Evolutionary conservation across 2,797 vertebrate species (phyloP), one percentile per base, ranked within the genome.

Genomic region (Nannoperca obscura): DNA sequence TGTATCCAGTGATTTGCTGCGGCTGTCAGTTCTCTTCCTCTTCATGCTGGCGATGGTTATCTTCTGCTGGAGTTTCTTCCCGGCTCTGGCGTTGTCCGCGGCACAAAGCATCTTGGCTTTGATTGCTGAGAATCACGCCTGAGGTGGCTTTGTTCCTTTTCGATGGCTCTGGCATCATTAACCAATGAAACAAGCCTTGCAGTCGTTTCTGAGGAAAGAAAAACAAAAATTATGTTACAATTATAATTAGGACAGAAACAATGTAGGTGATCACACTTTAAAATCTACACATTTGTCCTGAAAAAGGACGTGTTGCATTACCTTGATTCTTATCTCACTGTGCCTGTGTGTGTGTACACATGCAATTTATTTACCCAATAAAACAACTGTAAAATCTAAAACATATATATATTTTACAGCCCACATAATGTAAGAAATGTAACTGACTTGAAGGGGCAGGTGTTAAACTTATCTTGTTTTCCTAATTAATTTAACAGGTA

Each of bases 181-280:
- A 49, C 2, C 20, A 10, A 32, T 6, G 11, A 30, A 47, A 49
- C 10, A 8, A 1, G 12, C 19, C n/a, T 36, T 5, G 3, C 4
- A 5, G n/a, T 82, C 84, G 91, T 81, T 44, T 66, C 88, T 91
- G 57, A 64, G 27, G 34, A 63, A 47, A 74, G 24, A 27, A 27
- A 27, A 27, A 1, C 24, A 27, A 27, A 1, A 27, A 27, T 27
- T 27, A 27, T 27, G 24, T 27, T 27, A 27, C 2, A 27, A 27
- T 27, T 55, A 57, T 13, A 0, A 64, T 34, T 15, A 32, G 7
- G 4, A 71, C 15, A 20, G 3, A 11, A 17, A 52, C 17, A 27
- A 22, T n/a, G 9, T 14, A 6, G 6, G 2, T 34, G 19, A 34
- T 20, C 36, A 30, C 24, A 27, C 24, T 42, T 5, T 13, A n/a